Evolutionary conservation across 2,888 invertebrate genomes (phyloP).

Genomic region (Meta bourneti): DNA sequence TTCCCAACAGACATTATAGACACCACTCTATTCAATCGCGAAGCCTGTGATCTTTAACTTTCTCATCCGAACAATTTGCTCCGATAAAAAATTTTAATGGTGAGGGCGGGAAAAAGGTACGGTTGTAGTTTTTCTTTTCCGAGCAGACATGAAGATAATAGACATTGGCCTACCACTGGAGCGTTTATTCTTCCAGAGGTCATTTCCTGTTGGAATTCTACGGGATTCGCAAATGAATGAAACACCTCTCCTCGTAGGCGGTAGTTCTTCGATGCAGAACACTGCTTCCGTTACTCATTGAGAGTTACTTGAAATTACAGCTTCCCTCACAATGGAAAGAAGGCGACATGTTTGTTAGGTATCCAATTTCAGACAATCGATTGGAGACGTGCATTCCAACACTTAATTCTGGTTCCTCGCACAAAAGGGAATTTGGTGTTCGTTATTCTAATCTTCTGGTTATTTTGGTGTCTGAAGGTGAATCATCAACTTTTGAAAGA

Average conservation of each 20-base stretch:
- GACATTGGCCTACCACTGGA: conserved; percentile 54
- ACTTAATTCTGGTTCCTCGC: background rate
- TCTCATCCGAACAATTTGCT: conserved; percentile 40
- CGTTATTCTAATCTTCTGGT: no score
- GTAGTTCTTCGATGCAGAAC: conserved; percentile 42
- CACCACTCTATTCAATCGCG: background rate
- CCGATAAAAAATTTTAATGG: conserved; percentile 45
- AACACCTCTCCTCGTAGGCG: conserved; percentile 44
- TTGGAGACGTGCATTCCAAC: no score
- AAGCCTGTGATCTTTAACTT: conserved; percentile 47
- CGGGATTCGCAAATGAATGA: conserved; percentile 56
- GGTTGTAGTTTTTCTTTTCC: conserved; percentile 19
- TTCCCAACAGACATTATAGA: background rate
- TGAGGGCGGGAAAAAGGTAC: conserved; percentile 5
- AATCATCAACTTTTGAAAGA: no score
- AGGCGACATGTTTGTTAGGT: background rate
- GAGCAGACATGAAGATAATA: conserved; percentile 11
- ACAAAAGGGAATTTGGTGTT: no score
- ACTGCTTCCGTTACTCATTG: conserved; percentile 18
- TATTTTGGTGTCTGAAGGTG: no score
- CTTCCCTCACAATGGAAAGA: background rate
- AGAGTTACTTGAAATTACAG: conserved; percentile 36
- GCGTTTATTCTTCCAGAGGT: conserved; percentile 62
- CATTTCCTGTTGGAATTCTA: conserved; percentile 63
- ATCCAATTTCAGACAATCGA: background rate